Evolutionary conservation across 1,140 invertebrate species (phyloP).

Genomic region (Sinella curviseta): DNA sequence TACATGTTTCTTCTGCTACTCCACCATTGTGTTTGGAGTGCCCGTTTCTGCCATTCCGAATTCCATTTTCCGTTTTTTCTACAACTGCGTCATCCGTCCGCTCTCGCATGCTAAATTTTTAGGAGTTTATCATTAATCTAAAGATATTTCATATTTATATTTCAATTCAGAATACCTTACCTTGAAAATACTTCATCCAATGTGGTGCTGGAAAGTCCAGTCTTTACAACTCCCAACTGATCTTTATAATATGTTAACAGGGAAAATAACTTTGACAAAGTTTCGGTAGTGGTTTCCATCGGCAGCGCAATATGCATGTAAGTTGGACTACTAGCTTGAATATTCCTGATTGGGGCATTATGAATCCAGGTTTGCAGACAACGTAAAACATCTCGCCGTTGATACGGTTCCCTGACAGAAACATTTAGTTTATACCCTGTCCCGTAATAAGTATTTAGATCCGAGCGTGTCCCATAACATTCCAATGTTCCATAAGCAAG

Average conservation of each 20-base stretch:
- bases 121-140: too few species aligned
- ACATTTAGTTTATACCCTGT: conserved; percentile 46
- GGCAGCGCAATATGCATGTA: conserved; percentile 43
- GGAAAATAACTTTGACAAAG: conserved; percentile 47
- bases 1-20: too few species aligned
- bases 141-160: too few species aligned
- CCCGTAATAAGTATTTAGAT: conserved; percentile 61
- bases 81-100: too few species aligned
- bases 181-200: conserved; percentile 50
- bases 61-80: too few species aligned
- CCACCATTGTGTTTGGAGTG: too few species aligned
- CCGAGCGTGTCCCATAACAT: conserved; percentile 60
- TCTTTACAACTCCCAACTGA: conserved; percentile 41
- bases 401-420: not conserved
- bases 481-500: conserved; percentile 61
- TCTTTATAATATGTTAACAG: conserved; percentile 37
- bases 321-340: conserved; percentile 12
- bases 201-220: conserved; percentile 47
- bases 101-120: too few species aligned
- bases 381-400: conserved; percentile 14
- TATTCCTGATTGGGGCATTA: conserved; percentile 39
- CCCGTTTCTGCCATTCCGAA: too few species aligned
- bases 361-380: conserved; percentile 39
- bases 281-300: conserved; percentile 24
- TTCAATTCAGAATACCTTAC: too few species aligned